Evolutionary conservation across 1,140 invertebrate genomes (phyloP), one percentile per base, ranked within the genome.

Genomic region (Callitettix versicolor): DNA sequence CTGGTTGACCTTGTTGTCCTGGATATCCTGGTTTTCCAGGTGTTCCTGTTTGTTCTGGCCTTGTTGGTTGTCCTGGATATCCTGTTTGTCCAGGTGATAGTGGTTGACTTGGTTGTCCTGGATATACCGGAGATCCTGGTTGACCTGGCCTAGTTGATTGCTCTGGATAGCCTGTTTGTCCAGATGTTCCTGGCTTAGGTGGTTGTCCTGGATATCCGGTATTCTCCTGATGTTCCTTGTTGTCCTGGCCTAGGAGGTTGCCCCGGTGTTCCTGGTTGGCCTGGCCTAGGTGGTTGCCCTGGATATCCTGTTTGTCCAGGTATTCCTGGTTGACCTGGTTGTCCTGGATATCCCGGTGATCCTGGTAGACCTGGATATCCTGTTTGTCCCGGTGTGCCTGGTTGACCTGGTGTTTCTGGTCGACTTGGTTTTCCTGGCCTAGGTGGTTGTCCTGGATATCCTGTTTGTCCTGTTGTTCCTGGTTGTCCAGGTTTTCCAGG

Each of bases 301-400:
- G 63, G 58, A 9, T 51, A 9, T 36, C 64, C 63, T 43, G 59
- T 48, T 42, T 62, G 20, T 38, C 60, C 62, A 1, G 61, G 56
- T 36, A 55, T 41, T 21, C 60, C 62, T 26, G 62, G 59, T 17
- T 55, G 36, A 30, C 57, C 56, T 11, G 63, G 56, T 2, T 51
- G 14, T 46, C 56, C 55, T 36, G 55, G 51, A 30, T 58, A 22
- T 41, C 30, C 58, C n/a, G 38, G 58, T 48, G 33, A 17, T 1
- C 59, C 61, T 20, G 60, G 53, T 14, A 54, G 30, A 11, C 60
- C 58, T 26, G 61, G 59, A 2, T 60, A 57, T n/a, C 58, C 65
- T 56, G 63, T 65, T 6, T 43, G 6, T 30, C 64, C 63, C 61
- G 64, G 68, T 41, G 58, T 40, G 44, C 65, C 64, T 59, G 64